A percentile compares a stretch with the other conserved stretches of the same genome.
Evolutionary conservation across 2,113 vertebrate genomes (phyloP).

Genomic region (Equus quagga): DNA sequence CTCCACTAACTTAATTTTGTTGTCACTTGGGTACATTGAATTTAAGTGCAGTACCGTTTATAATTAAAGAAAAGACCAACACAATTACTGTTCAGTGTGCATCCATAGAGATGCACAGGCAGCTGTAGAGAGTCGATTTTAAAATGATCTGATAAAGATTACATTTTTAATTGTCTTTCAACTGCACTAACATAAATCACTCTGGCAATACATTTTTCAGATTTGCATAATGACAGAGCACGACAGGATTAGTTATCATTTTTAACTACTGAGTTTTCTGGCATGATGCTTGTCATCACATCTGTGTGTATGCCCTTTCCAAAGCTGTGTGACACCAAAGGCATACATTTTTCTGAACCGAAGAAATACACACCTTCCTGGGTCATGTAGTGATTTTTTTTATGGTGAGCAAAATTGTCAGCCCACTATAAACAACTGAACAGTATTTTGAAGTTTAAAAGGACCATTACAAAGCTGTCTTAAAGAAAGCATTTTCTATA

Average conservation of each 20-base stretch:
- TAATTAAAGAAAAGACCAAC: slow-evolving; percentile 79
- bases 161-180: slow-evolving; percentile 72
- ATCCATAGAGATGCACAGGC: slow-evolving; percentile 73
- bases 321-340: slow-evolving; percentile 61
- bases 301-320: slow-evolving; percentile 57
- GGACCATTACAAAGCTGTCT: neutral
- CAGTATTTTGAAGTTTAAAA: slow-evolving; percentile 57
- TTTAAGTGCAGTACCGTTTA: slow-evolving; percentile 79
- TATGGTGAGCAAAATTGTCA: slow-evolving; percentile 9
- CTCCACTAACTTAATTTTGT: slow-evolving; percentile 75
- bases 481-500: slow-evolving; percentile 23
- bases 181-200: slow-evolving; percentile 65
- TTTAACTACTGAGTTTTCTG: slow-evolving; percentile 74
- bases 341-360: slow-evolving; percentile 70
- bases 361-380: slow-evolving; percentile 53
- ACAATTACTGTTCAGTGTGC: slow-evolving; percentile 75
- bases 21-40: slow-evolving; percentile 68
- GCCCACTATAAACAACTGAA: neutral
- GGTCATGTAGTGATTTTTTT: slow-evolving; percentile 1
- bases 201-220: slow-evolving; percentile 64
- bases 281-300: neutral
- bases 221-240: slow-evolving; percentile 77
- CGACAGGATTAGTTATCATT: slow-evolving; percentile 69
- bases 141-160: slow-evolving; percentile 76
- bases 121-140: slow-evolving; percentile 69